Conservation (phyloP, 2,113 vertebrate species). For the Hippocampus abdominalis region DNA sequence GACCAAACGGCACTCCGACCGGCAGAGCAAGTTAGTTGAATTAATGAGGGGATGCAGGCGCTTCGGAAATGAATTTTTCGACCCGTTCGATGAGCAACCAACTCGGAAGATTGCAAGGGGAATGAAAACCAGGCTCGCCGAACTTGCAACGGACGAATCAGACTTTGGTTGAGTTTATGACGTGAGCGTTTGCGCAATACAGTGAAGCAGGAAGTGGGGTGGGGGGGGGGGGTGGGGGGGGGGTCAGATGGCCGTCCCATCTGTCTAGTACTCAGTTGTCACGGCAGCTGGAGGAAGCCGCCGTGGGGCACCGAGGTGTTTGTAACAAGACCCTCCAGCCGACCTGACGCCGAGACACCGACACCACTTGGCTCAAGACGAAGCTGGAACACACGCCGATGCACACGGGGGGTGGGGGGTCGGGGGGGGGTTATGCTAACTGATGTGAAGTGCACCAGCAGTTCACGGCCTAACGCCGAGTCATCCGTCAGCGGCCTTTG, state of each 20-base stretch:
- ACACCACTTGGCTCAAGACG: conserved; percentile 41
- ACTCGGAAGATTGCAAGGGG: too few species aligned
- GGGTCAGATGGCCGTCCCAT: conserved; percentile 19
- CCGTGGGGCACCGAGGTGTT: conserved; percentile 19
- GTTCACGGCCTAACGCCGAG: neutral
- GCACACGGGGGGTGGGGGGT: neutral
- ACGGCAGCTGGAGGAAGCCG: conserved; percentile 16
- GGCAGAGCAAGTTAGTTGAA: conserved; percentile 4
- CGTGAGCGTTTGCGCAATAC: neutral
- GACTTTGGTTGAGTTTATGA: neutral
- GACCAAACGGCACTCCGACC: conserved; percentile 12
- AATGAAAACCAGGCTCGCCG: neutral
- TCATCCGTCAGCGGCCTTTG: neutral
- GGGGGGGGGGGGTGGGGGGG: too few species aligned
- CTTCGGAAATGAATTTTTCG: conserved; percentile 7
- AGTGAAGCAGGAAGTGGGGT: neutral
- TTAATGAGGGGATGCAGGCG: conserved; percentile 3
- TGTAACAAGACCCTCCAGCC: conserved; percentile 33
- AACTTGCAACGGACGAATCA: neutral
- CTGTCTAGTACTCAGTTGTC: conserved; percentile 26
- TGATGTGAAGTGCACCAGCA: neutral
- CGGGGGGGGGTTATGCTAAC: neutral
- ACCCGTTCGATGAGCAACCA: neutral
- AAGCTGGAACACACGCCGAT: neutral
- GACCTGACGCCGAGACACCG: conserved; percentile 30